Conservation (phyloP, 92 coral and sea anemone species). For the Chrysogorgia sp. region DNA sequence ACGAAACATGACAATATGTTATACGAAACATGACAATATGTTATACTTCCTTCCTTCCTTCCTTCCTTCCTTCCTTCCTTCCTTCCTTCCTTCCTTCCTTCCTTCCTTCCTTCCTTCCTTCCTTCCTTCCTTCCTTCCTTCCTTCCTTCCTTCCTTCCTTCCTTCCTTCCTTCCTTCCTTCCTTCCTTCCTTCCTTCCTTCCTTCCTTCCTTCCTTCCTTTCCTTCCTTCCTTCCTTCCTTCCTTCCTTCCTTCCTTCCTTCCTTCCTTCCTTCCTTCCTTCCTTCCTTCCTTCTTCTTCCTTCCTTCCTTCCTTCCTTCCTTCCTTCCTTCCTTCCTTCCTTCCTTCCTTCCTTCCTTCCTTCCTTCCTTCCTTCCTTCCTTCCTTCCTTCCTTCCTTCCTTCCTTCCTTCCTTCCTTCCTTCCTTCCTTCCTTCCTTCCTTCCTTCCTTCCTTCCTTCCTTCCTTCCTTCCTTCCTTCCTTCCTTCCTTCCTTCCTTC, state of each 20-base stretch:
- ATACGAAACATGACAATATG: not conserved
- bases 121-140: conserved; percentile 16
- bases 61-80: conserved; percentile 11
- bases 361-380: not conserved
- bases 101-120: conserved; percentile 4
- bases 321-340: not conserved
- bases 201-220: no score
- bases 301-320: not conserved
- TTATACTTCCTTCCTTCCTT: not conserved
- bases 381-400: not conserved
- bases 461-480: conserved; percentile 7
- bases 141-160: conserved; percentile 11
- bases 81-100: conserved; percentile 18
- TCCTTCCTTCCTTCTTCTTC: conserved; percentile 4
- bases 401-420: no score
- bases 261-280: not conserved
- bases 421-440: not conserved
- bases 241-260: not conserved
- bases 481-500: no score
- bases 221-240: not conserved
- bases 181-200: not conserved
- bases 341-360: not conserved
- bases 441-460: not conserved
- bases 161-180: not conserved
- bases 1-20: not conserved